Evolutionary conservation across 2,113 vertebrate genomes (phyloP).

Genomic region (Heptranchias perlo): DNA sequence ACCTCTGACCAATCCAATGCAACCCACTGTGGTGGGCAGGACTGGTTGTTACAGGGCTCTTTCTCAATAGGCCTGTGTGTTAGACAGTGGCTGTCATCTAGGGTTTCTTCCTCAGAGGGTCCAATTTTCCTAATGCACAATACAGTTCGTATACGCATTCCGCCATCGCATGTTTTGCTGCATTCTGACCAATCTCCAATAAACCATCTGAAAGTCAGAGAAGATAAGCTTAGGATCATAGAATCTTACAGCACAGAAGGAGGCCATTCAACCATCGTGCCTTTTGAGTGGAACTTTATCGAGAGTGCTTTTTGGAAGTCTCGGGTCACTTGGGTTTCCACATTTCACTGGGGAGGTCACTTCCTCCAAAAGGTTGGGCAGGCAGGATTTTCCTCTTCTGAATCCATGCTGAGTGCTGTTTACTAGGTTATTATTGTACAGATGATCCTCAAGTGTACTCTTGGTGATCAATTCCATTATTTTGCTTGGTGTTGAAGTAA

Average conservation of each 20-base stretch:
- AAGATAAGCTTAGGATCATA: slow-evolving; percentile 28
- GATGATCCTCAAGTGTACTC: not conserved
- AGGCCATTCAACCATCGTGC: not conserved
- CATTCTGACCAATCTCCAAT: slow-evolving; percentile 95
- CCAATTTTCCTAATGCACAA: slow-evolving; percentile 85
- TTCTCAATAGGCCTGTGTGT: slow-evolving; percentile 83
- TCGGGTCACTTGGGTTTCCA: no score
- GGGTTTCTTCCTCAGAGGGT: slow-evolving; percentile 84
- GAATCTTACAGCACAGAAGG: not conserved
- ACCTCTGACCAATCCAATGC: slow-evolving; percentile 97
- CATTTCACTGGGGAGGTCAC: no score
- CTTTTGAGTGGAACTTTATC: not conserved
- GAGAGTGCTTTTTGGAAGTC: not conserved
- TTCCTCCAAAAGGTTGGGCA: not conserved
- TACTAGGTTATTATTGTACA: not conserved
- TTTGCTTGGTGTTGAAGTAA: not conserved
- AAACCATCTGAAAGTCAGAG: slow-evolving; percentile 72
- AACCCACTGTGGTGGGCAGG: slow-evolving; percentile 93
- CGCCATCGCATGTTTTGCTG: slow-evolving; percentile 89
- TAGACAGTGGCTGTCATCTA: slow-evolving; percentile 80
- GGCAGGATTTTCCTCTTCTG: not conserved
- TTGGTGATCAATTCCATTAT: not conserved
- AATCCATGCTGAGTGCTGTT: not conserved
- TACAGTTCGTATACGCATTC: slow-evolving; percentile 75
- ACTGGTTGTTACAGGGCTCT: slow-evolving; percentile 91